Evolutionary conservation across 1,140 invertebrate species (phyloP).

Genomic region (Drosophila lowei): DNA sequence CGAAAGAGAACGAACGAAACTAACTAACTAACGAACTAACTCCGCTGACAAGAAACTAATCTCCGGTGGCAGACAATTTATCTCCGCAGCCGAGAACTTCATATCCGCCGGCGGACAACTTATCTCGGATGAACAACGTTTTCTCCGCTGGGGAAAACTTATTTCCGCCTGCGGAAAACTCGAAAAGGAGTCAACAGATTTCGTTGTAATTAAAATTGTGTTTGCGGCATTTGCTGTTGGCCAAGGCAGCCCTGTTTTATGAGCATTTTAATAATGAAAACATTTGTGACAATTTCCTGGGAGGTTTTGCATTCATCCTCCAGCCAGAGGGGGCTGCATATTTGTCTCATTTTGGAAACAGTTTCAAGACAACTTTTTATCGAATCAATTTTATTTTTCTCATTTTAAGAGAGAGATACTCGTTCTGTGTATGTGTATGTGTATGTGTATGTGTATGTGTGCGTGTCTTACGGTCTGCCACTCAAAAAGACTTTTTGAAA

Average conservation of each 20-base stretch:
- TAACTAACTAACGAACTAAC: too few species aligned
- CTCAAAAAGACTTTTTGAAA: slow-evolving; percentile 31
- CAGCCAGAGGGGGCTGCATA: too few species aligned
- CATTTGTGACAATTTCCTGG: slow-evolving; percentile 21
- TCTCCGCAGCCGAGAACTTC: too few species aligned
- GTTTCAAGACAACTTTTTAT: neutral
- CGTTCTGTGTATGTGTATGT: neutral
- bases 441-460: neutral
- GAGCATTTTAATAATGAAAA: slow-evolving; percentile 12
- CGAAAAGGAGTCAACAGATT: slow-evolving; percentile 45
- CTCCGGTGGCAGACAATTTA: too few species aligned
- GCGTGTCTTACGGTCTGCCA: slow-evolving; percentile 19
- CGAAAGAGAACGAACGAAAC: too few species aligned
- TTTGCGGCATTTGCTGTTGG: slow-evolving; percentile 14
- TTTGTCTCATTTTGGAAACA: neutral
- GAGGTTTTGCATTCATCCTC: neutral
- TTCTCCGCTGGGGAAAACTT: too few species aligned
- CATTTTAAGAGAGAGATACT: neutral
- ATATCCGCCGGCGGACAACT: too few species aligned
- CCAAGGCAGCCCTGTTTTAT: slow-evolving; percentile 17
- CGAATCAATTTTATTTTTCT: slow-evolving; percentile 14
- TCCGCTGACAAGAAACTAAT: too few species aligned
- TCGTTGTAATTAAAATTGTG: slow-evolving; percentile 44
- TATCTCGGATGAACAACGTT: too few species aligned
- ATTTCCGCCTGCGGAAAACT: too few species aligned